Evolutionary conservation across 2,888 invertebrate species (phyloP), one percentile per base, ranked within the genome.

Genomic region (Mesoligia furuncula): DNA sequence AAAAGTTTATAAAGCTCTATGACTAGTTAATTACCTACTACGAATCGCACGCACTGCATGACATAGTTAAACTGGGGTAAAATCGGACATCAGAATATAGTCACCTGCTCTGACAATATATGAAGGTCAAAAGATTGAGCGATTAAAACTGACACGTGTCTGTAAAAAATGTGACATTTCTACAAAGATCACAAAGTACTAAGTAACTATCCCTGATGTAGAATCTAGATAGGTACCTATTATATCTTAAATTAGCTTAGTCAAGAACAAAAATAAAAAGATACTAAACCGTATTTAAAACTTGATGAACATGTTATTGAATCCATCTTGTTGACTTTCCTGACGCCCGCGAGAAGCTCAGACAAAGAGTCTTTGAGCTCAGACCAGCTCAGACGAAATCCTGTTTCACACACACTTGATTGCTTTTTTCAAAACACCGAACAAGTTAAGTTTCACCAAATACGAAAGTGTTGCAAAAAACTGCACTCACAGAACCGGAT

Each of bases 371-470:
- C n/a, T n/a, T n/a, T n/a, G n/a, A 17, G 51, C 13, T 45, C 39
- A 36, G 8, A 61, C 39, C 24, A 61, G 51, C 13, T 45, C 39
- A 36, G 8, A 61, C 39, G 20, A 61, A 64, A 83, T 73, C 61
- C 69, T 31, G 78, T 77, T 66, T 51, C 73, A 66, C 39, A 57
- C 61, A 27, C 64, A 73, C 69, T 65, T 31, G 15, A 57, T 31
- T 11, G 5, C 0, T 73, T 83, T 72, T 77, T 83, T 74, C 57
- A 67, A 79, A 79, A 64, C 67, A 61, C 66, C 2, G 31, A 81
- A 64, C 59, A 36, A 51, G 51, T 83, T 83, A 62, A 51, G 59
- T 68, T 69, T 59, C 54, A 54, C 39, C 13, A 57, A 68, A 57
- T 36, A 15, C 20, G n/a, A 51, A 73, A 51, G 36, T 61, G 4